Evolutionary conservation across 2,113 vertebrate genomes (phyloP), one percentile per base, ranked within the genome.

Genomic region (Pheucticus melanocephalus): DNA sequence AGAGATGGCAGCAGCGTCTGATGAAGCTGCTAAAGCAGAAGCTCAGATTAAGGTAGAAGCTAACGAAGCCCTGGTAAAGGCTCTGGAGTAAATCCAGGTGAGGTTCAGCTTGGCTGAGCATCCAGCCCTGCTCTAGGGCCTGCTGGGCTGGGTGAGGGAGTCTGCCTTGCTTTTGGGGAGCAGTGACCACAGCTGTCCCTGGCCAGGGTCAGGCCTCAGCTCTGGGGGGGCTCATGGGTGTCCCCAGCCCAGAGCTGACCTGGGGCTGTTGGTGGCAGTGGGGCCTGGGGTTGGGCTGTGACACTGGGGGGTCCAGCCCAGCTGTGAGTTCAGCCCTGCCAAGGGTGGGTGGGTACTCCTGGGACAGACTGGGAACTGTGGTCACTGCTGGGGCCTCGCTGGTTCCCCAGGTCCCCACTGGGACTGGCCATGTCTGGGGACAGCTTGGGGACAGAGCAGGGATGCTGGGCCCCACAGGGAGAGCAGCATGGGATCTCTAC

Each of bases 1-100:
- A 0, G 98, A 98, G 12, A 30, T 99, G 95, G 88, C 96, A 1
- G 95, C 98, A 5, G 95, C 98, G 0, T 82, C 98, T 0, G 98
- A 99, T 1, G 99, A 99, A 95, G 98, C 98, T 2, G 92, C 97
- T 4, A 98, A 98, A 90, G 99, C 98, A 8, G 99, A 99, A 95
- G 98, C 97, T 68, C 99, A 98, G 96, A 98, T 99, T 97, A 98
- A 97, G 73, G 98, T 99, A 70, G 99, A 99, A 86, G 98, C 99
- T 83, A 99, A 98, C 0, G 99, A 99, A 93, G 99, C 99, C 37
- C 98, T 99, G 16, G 98, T 99, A 47, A 99, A 99, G 95, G 99
- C 99, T 21, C 97, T 99, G 94, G 99, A 99, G 93, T 99, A 63
- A 68, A 94, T n/a, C 11, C n/a, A 88, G 95, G 95, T 88, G 24